These are phyloP conservation scores for Rhamphomyia laevipes DNA, from an alignment of 2,888 invertebrate genomes.

Conservation along the genomic window DNA sequence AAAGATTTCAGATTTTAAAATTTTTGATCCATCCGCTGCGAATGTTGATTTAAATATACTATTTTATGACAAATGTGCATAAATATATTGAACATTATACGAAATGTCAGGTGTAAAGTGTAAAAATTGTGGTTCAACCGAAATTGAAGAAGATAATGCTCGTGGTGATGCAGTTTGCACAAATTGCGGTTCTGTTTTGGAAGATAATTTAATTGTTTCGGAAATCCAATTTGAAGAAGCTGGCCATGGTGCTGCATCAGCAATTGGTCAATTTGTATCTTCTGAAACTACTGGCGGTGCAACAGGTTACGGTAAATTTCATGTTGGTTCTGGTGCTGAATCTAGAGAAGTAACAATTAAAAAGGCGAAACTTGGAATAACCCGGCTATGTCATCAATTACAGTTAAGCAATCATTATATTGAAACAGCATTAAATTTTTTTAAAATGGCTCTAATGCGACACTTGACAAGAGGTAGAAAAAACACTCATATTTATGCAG, in stretches of 20 bases:
- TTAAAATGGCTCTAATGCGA: slow-evolving; percentile 75
- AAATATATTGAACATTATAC: neutral
- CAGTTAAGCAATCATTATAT: slow-evolving; percentile 82
- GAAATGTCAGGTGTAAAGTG: slow-evolving; percentile 59
- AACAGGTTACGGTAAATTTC: slow-evolving; percentile 70
- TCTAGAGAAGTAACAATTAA: slow-evolving; percentile 85
- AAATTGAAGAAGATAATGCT: slow-evolving; percentile 88
- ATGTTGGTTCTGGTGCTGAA: slow-evolving; percentile 71
- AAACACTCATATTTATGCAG: slow-evolving; percentile 83
- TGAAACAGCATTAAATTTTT: slow-evolving; percentile 88
- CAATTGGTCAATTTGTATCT: slow-evolving; percentile 88
- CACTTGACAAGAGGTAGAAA: slow-evolving; percentile 85
- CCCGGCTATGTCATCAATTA: slow-evolving; percentile 74
- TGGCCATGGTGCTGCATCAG: slow-evolving; percentile 73
- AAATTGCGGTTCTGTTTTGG: slow-evolving; percentile 89
- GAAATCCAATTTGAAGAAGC: slow-evolving; percentile 95
- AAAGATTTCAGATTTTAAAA: no score
- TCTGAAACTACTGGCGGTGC: slow-evolving; percentile 78
- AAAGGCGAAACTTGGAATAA: slow-evolving; percentile 78
- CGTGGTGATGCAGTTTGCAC: slow-evolving; percentile 95
- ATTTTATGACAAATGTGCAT: no score
- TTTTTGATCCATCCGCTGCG: no score
- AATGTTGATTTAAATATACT: no score
- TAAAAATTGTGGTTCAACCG: slow-evolving; percentile 76
- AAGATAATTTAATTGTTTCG: slow-evolving; percentile 91